A percentile compares a stretch with the other conserved stretches of the same genome.
Conservation (phyloP, 2,888 invertebrate genomes). For the Carterocephalus palaemon region DNA sequence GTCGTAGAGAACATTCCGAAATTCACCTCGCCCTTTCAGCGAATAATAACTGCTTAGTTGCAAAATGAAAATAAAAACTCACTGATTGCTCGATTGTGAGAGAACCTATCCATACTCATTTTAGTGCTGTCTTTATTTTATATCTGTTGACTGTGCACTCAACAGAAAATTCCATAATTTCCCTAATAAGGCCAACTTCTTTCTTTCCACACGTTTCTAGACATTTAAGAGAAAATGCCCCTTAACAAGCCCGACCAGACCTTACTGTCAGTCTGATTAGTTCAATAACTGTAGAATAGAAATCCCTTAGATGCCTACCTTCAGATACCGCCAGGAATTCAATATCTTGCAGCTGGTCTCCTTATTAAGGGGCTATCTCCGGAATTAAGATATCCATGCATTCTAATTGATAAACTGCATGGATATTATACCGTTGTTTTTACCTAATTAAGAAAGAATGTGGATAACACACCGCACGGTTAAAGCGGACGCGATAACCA, state of each 20-base stretch:
- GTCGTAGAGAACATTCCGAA: too few relatives aligned
- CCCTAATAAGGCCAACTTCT: too few relatives aligned
- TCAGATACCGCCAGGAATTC: neutral
- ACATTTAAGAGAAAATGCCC: neutral
- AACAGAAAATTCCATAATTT: too few relatives aligned
- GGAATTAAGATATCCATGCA: constrained; percentile 17
- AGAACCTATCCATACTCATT: too few relatives aligned
- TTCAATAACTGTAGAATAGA: constrained; percentile 19
- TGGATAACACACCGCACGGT: constrained; percentile 3
- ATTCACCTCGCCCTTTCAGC: too few relatives aligned
- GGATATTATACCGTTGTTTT: constrained; percentile 12
- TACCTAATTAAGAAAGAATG: constrained; percentile 10
- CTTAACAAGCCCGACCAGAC: constrained; percentile 14
- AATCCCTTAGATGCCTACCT: constrained; percentile 11
- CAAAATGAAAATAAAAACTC: too few relatives aligned
- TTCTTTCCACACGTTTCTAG: too few relatives aligned
- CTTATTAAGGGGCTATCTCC: constrained; percentile 19
- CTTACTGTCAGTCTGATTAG: constrained; percentile 20
- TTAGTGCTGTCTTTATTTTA: too few relatives aligned
- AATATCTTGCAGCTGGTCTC: constrained; percentile 4
- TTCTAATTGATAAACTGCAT: constrained; percentile 4
- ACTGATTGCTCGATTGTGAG: too few relatives aligned
- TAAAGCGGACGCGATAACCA: too few relatives aligned
- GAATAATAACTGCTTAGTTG: too few relatives aligned
- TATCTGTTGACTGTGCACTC: too few relatives aligned